These are phyloP conservation scores for Erebia aethiops DNA, from an alignment of 2,888 invertebrate species.

Conservation along the genomic window DNA sequence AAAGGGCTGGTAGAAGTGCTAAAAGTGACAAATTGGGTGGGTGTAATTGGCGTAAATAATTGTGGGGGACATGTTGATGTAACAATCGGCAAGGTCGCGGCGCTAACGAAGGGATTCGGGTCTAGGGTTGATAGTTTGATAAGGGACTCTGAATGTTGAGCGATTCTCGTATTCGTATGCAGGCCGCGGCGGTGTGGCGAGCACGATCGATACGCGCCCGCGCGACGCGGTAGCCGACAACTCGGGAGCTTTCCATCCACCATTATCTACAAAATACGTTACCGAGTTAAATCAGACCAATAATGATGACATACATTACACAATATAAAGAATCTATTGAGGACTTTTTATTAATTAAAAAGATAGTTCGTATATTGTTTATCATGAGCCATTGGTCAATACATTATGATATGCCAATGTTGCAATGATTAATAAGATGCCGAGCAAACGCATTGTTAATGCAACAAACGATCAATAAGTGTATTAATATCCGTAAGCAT, in stretches of 20 bases:
- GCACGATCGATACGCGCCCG: constrained; percentile 81
- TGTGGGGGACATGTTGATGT: constrained; percentile 49
- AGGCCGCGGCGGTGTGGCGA: constrained; percentile 63
- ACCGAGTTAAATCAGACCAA: constrained; percentile 10
- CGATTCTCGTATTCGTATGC: constrained; percentile 80
- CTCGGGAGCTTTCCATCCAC: constrained; percentile 47
- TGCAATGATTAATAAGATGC: constrained; percentile 1
- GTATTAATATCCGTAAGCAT: constrained; percentile 10
- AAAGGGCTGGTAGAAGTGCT: constrained; percentile 27
- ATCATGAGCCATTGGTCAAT: not conserved
- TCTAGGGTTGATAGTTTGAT: constrained; percentile 39
- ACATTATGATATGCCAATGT: constrained; percentile 6
- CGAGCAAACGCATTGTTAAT: not conserved
- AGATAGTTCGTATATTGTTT: not conserved
- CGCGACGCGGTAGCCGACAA: constrained; percentile 63
- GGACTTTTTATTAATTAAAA: not conserved
- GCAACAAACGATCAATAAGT: not conserved
- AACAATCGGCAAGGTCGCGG: constrained; percentile 66
- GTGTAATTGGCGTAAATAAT: constrained; percentile 30
- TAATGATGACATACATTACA: constrained; percentile 14
- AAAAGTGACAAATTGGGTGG: constrained; percentile 20
- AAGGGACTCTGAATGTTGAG: constrained; percentile 70
- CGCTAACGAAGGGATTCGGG: constrained; percentile 66
- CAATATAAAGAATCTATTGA: not conserved
- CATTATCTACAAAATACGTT: constrained; percentile 46